phyloP scores from a whole-genome alignment of 2,797 vertebrate species.

The Atherinosoma microstoma region DNA sequence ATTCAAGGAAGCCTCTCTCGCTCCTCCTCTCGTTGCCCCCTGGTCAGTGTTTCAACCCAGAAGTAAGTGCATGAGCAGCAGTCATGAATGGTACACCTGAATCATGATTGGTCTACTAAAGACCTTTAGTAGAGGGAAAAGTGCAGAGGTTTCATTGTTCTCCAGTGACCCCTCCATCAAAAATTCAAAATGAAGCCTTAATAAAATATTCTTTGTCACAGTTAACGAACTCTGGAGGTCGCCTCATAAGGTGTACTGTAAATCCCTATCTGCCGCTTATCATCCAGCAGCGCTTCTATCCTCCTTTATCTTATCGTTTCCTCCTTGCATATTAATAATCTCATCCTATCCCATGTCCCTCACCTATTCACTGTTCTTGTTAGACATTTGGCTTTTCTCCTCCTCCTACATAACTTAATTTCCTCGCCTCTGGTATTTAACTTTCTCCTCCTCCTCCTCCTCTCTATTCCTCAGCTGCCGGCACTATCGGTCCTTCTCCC shows the following conservation, averaged over 20 bases:
- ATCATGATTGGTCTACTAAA: constrained; percentile 32
- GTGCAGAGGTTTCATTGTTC: constrained; percentile 33
- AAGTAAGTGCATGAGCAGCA: constrained; percentile 41
- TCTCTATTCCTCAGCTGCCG: constrained; percentile 20
- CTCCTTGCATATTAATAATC: constrained; percentile 57
- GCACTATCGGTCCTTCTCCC: constrained; percentile 38
- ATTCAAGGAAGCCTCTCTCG: constrained; percentile 74
- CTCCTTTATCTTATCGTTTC: constrained; percentile 44
- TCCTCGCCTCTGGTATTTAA: constrained; percentile 18
- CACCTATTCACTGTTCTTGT: constrained; percentile 29
- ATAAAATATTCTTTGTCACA: constrained; percentile 48
- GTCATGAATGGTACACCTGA: constrained; percentile 19
- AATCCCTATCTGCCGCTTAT: constrained; percentile 46
- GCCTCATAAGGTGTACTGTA: constrained; percentile 41
- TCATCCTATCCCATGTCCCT: constrained; percentile 26
- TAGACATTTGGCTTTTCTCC: constrained; percentile 50
- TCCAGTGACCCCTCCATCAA: constrained; percentile 17
- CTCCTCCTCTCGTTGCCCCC: constrained; percentile 69
- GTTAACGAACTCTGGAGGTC: constrained; percentile 54
- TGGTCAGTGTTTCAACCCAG: constrained; percentile 64
- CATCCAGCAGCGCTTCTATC: constrained; percentile 31
- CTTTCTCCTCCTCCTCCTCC: constrained; percentile 28
- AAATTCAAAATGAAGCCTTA: constrained; percentile 49
- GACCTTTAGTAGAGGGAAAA: constrained; percentile 13
- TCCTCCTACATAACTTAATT: constrained; percentile 30